Evolutionary conservation across 1,140 invertebrate genomes (phyloP), one percentile per base, ranked within the genome.

Genomic region (Drosophila ironensis): DNA sequence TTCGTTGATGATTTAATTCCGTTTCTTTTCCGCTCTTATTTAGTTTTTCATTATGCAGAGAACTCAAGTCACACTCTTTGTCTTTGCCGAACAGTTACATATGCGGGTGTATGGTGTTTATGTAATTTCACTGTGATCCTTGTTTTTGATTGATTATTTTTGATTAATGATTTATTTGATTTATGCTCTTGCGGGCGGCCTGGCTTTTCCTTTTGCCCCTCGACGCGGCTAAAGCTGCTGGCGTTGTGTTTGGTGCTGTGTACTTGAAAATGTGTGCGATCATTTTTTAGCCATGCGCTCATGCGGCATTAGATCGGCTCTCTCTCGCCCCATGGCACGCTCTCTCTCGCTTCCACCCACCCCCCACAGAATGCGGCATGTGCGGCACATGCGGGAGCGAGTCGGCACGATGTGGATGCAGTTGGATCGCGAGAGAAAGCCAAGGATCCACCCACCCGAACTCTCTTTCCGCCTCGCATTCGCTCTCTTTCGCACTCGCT

Each of bases 1-100:
- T 82, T 66, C 73, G 73, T 57, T 80, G 81, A 84, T 84, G 80
- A 84, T 75, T 87, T 80, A 84, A 84, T 87, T 68, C 52, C 57
- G 30, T 54, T 67, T 66, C 66, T 61, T 68, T 7, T n/a, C n/a
- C n/a, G 27, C 42, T 52, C 27, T 61, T 22, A 46, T 28, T 57
- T 57, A 46, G 61, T 73, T 52, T 82, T 78, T 77, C 80, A 82
- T 44, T 44, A 63, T 46, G 52, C 53, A 63, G 48, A 80, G 38
- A 53, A 37, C 48, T 69, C 37, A 33, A 51, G 52, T 44, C 19
- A 45, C 52, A 63, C 57, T 59, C 35, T 50, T 48, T 61, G 45
- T 24, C 61, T 52, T 57, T 76, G 25, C 16, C 48, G n/a, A n/a
- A n/a, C n/a, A n/a, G n/a, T n/a, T n/a, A n/a, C n/a, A n/a, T n/a